A percentile compares a stretch with the other conserved stretches of the same genome.
Evolutionary conservation across 2,797 vertebrate species (phyloP).

Genomic region (Notamacropus eugenii): DNA sequence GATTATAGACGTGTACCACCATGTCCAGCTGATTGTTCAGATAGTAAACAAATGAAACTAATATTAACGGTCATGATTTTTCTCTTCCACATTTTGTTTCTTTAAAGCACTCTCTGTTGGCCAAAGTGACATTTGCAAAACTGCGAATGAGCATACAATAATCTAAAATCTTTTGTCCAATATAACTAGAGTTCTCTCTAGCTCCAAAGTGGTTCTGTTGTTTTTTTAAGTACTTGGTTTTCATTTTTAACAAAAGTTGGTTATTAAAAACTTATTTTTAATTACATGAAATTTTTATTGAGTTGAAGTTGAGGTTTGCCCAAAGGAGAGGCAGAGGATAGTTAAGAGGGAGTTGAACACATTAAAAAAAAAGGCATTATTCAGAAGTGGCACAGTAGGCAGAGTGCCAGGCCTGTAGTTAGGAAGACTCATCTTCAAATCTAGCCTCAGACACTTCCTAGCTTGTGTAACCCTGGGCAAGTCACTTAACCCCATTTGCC

Average conservation of each 20-base stretch:
- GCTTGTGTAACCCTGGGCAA: neutral
- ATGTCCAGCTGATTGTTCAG: neutral
- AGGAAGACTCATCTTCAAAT: neutral
- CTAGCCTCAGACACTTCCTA: neutral
- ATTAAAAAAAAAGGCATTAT: neutral
- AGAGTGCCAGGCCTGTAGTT: neutral
- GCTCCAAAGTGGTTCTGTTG: neutral
- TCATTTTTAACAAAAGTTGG: neutral
- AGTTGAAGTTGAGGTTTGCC: neutral
- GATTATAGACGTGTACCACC: neutral
- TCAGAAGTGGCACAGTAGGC: neutral
- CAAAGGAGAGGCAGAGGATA: neutral
- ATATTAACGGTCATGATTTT: neutral
- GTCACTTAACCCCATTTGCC: neutral
- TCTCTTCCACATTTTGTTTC: neutral
- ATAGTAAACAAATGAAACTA: neutral
- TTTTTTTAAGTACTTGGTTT: neutral
- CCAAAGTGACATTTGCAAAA: neutral
- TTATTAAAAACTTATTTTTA: neutral
- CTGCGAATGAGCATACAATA: neutral
- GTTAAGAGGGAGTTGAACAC: neutral
- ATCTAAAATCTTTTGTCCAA: neutral
- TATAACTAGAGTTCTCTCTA: neutral
- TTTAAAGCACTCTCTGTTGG: neutral
- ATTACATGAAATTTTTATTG: neutral